Evolutionary conservation across 2,888 invertebrate species (phyloP).

Genomic region (Meta bourneti): DNA sequence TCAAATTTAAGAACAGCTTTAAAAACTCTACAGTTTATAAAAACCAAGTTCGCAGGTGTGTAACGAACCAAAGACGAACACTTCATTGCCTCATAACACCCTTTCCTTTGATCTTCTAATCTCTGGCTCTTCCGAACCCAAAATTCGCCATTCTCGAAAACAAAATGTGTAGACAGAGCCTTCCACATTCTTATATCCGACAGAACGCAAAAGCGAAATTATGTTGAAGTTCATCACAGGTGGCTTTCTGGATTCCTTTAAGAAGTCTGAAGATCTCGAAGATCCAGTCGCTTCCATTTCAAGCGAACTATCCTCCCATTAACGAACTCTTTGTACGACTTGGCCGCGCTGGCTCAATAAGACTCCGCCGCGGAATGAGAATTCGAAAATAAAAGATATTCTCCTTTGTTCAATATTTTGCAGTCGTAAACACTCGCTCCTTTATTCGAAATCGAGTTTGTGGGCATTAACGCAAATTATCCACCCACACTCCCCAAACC

Average conservation of each 20-base stretch:
- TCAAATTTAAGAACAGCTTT: too few species aligned
- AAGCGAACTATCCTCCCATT: conserved; percentile 12
- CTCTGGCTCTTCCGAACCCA: background rate
- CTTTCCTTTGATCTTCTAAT: too few species aligned
- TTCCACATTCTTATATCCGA: too few species aligned
- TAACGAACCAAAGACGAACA: too few species aligned
- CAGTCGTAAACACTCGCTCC: conserved; percentile 52
- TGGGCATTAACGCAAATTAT: conserved; percentile 69
- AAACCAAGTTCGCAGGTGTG: too few species aligned
- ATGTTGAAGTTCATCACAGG: conserved; percentile 7
- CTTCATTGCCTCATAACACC: too few species aligned
- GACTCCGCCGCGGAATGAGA: conserved; percentile 4
- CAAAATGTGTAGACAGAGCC: background rate
- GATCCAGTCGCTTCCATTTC: conserved; percentile 3
- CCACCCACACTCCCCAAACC: background rate
- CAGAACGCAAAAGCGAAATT: background rate
- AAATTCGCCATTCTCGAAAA: background rate
- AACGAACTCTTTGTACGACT: conserved; percentile 19
- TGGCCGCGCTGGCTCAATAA: background rate
- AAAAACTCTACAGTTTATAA: too few species aligned
- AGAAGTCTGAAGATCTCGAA: conserved; percentile 16
- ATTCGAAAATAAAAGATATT: conserved; percentile 17
- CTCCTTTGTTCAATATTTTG: conserved; percentile 69
- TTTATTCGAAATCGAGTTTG: conserved; percentile 36
- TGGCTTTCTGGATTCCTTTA: conserved; percentile 11